Percentiles rank a stretch among this genome's conserved stretches.
These are phyloP conservation scores for Orycteropus afer DNA, from an alignment of 2,113 vertebrate species.

Conservation along the genomic window DNA sequence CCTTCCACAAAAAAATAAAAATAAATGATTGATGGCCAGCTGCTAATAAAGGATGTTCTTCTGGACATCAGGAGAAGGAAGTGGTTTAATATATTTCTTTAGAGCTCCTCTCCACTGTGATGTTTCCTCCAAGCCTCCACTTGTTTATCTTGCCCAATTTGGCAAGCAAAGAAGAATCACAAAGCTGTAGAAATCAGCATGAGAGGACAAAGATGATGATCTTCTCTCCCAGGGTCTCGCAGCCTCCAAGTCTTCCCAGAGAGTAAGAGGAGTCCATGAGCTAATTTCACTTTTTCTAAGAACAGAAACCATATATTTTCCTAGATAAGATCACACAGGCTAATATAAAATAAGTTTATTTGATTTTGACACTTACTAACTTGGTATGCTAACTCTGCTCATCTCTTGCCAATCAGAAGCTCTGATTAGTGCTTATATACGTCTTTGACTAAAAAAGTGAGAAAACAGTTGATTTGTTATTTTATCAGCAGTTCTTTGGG, in stretches of 20 bases:
- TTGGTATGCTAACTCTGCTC: not conserved
- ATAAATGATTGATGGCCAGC: not conserved
- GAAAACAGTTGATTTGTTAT: not conserved
- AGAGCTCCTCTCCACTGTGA: not conserved
- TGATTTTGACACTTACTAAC: constrained; percentile 41
- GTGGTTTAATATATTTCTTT: not conserved
- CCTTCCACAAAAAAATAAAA: not conserved
- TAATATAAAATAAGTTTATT: constrained; percentile 4
- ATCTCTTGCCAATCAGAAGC: constrained; percentile 20
- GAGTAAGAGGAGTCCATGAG: not conserved
- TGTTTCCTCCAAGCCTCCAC: not conserved
- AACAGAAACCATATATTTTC: constrained; percentile 54
- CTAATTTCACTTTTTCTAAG: constrained; percentile 46
- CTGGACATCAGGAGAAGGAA: not conserved
- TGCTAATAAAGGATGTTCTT: not conserved
- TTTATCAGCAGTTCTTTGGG: not conserved
- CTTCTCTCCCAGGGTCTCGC: not conserved
- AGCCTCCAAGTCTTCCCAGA: not conserved
- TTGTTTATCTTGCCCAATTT: constrained; percentile 3
- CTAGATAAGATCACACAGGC: constrained; percentile 7
- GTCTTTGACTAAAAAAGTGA: not conserved
- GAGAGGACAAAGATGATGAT: not conserved
- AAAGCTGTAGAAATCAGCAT: not conserved
- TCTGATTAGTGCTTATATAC: not conserved
- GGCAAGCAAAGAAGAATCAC: not conserved